Evolutionary conservation across 2,888 invertebrate genomes (phyloP), one percentile per base, ranked within the genome.

Genomic region (Resseliella maxima): DNA sequence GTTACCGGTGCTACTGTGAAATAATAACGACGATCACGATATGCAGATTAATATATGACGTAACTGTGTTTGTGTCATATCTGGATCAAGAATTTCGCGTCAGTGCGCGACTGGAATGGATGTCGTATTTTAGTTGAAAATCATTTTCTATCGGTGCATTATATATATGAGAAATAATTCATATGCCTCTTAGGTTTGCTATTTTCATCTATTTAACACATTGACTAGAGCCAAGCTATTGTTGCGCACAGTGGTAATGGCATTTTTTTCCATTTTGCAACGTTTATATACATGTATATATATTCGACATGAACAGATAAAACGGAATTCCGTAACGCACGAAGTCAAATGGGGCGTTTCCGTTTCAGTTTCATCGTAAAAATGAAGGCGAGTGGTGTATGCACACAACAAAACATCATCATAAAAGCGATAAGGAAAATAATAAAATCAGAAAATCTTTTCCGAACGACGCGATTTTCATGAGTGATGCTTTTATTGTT

Each of bases 281-380:
- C 24, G 3, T 81, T 81, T 81, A 15, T 2, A 81, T 31, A 35
- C 35, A n/a, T n/a, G n/a, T n/a, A n/a, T 35, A 59, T 59, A 50
- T 50, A 59, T 59, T 72, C 72, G 31, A 72, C 72, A 72, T 72
- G 72, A 15, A 72, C 46, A 85, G 85, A 85, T 45, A 45, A 31
- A 81, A 86, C 86, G 86, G 86, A 86, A 86, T 86, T 86, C 86
- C 86, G 86, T 45, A 83, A 86, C 81, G 83, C 46, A 36, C 50
- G n/a, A 86, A 38, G 38, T 86, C 36, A 24, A 86, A 86, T 85
- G 85, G 86, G 86, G 86, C 86, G 86, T 86, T 86, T 86, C 86
- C 86, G 86, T 50, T 86, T 86, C 85, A 59, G 86, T 50, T 86
- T 86, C 85, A 59, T 38, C 59, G 38, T 86, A 59, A 54, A 85